Base-by-base conservation (phyloP, 2,797 vertebrate genomes). In the Argya squamiceps region DNA sequence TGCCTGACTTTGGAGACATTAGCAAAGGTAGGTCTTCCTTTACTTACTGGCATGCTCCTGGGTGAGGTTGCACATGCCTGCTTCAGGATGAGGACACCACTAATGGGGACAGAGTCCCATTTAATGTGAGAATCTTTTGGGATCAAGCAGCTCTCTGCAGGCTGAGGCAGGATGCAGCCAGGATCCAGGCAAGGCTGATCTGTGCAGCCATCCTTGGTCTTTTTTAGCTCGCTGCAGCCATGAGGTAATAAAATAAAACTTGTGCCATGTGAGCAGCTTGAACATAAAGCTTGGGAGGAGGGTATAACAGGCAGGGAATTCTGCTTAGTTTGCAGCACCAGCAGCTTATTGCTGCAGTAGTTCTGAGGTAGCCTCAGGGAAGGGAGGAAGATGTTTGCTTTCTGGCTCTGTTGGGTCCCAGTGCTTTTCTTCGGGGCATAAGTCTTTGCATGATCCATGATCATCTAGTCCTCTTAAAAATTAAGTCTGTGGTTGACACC, bases 101-200 rank as follows among this genome's bases (percentile, higher is more conserved):
- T 9, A 7, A 11, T 4, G 34, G 46, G 70, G 32, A 12, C 16
- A 58, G n/a, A 10, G n/a, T 23, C 20, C 34, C 23, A 22, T 30
- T 24, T 29, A 12, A 34, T 12, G 32, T 6, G 2, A 0, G 8
- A 65, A 2, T 30, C 1, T 1, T 16, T 59, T n/a, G 37, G 53
- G 29, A 27, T 8, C 41, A 47, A 58, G 41, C 60, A 74, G 22
- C 11, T 27, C 27, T 21, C 29, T 22, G 32, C 60, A 56, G 69
- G 24, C 30, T 56, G 50, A 34, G 43, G 36, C 27, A 68, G 16
- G 44, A 53, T n/a, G 36, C 26, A 17, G 12, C 39, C 47, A 47
- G 32, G 43, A 46, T 46, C 1, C 13, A 37, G 22, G 30, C 32
- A 71, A 71, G 20, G 37, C 5, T 49, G 24, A 29, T 43, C n/a